Conservation (phyloP, 2,113 vertebrate species). For the Sorex araneus region DNA sequence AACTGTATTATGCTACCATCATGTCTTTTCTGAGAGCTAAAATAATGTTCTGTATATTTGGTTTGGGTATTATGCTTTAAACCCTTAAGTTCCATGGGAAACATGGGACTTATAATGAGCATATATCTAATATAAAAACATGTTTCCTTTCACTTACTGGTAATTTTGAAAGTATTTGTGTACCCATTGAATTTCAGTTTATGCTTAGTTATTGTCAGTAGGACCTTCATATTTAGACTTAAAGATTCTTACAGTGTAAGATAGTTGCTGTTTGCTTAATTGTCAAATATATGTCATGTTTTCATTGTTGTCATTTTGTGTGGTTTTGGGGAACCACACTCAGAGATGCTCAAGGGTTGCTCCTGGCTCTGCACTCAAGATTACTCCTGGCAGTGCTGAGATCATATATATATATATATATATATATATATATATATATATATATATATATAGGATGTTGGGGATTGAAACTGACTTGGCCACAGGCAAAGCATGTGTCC, state of each 20-base stretch:
- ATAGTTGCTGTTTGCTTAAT: constrained; percentile 5
- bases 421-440: too few species aligned
- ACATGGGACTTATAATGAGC: too few species aligned
- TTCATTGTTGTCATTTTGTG: too few species aligned
- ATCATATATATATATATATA: too few species aligned
- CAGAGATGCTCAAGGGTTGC: too few species aligned
- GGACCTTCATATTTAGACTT: not conserved
- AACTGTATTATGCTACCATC: not conserved
- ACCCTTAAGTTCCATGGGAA: too few species aligned
- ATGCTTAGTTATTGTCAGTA: not conserved
- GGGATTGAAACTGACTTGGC: too few species aligned
- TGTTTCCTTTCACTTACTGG: not conserved
- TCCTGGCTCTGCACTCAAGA: not conserved
- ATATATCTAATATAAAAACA: too few species aligned
- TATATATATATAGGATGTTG: too few species aligned
- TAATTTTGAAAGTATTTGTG: not conserved
- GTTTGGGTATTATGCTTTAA: too few species aligned
- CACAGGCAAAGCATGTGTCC: too few species aligned
- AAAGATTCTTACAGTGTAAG: not conserved
- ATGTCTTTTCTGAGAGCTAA: constrained; percentile 17
- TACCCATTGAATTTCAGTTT: constrained; percentile 35
- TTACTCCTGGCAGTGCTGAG: not conserved
- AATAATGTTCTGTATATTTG: not conserved
- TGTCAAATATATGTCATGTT: not conserved
- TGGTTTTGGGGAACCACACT: too few species aligned